These are phyloP conservation scores for Timema podura DNA, from an alignment of 2,888 invertebrate species.

Conservation along the genomic window DNA sequence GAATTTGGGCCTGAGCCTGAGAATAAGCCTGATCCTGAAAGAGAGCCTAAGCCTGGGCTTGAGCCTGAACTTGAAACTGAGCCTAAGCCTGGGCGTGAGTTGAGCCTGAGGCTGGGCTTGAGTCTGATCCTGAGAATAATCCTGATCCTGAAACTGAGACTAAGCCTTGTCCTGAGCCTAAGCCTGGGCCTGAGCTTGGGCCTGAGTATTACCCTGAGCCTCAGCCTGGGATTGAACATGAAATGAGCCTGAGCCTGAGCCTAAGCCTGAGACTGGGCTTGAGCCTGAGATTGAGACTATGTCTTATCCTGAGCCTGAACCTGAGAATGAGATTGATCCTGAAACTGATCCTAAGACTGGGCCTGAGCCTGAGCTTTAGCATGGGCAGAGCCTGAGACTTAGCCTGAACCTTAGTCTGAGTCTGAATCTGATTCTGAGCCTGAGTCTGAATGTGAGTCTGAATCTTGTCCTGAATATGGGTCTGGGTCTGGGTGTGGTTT, in stretches of 20 bases:
- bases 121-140: not conserved
- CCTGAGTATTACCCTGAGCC: constrained; percentile 22
- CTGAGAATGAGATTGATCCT: constrained; percentile 26
- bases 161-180: constrained; percentile 32
- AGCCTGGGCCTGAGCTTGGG: constrained; percentile 28
- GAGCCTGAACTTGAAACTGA: constrained; percentile 31
- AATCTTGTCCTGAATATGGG: not conserved
- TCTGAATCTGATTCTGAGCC: constrained; percentile 33
- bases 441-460: constrained; percentile 28
- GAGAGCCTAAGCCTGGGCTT: constrained; percentile 29
- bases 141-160: constrained; percentile 13
- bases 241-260: not conserved
- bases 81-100: constrained; percentile 19
- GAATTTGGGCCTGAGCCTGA: constrained; percentile 13
- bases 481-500: not conserved
- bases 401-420: constrained; percentile 13
- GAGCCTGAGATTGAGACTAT: not conserved
- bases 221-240: constrained; percentile 15
- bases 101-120: not conserved
- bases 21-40: constrained; percentile 12
- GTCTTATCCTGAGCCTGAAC: not conserved
- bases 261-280: not conserved
- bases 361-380: constrained; percentile 3
- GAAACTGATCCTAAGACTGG: constrained; percentile 30
- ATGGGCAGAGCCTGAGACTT: not conserved